Evolutionary conservation across 2,113 vertebrate species (phyloP).

Genomic region (Blennius ocellaris): DNA sequence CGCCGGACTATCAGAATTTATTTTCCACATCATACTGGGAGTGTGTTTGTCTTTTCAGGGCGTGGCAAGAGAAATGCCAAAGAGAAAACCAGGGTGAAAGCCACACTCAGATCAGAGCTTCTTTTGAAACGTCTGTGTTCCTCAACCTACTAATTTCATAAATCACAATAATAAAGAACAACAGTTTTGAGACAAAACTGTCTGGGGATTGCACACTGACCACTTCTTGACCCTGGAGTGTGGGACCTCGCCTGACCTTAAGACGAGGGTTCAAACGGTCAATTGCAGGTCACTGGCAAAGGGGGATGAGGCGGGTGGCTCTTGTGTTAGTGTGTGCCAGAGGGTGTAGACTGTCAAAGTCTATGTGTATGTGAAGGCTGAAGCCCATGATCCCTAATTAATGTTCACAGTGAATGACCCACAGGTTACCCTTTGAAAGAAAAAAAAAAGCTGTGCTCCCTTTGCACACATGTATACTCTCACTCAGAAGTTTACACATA

Average conservation of each 20-base stretch:
- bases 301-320: slow-evolving; percentile 48
- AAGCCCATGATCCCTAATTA: slow-evolving; percentile 82
- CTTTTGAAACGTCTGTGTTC: slow-evolving; percentile 71
- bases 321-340: slow-evolving; percentile 39
- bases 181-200: slow-evolving; percentile 83
- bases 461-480: slow-evolving; percentile 7
- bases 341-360: slow-evolving; percentile 46
- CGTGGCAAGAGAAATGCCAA: slow-evolving; percentile 52
- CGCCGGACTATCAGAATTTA: slow-evolving; percentile 88
- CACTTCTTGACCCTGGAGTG: slow-evolving; percentile 93
- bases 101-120: slow-evolving; percentile 71
- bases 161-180: slow-evolving; percentile 92
- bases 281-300: slow-evolving; percentile 91
- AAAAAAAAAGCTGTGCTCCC: slow-evolving; percentile 17
- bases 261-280: slow-evolving; percentile 93
- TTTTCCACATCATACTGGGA: slow-evolving; percentile 82
- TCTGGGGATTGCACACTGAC: slow-evolving; percentile 83
- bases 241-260: slow-evolving; percentile 90
- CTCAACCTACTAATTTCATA: slow-evolving; percentile 91
- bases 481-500: slow-evolving; percentile 19
- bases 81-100: slow-evolving; percentile 71
- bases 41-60: slow-evolving; percentile 62
- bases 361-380: slow-evolving; percentile 49
- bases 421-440: slow-evolving; percentile 52
- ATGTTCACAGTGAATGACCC: slow-evolving; percentile 79